phyloP scores from a whole-genome alignment of 2,797 vertebrate genomes.

The Silurus lanzhouensis region DNA sequence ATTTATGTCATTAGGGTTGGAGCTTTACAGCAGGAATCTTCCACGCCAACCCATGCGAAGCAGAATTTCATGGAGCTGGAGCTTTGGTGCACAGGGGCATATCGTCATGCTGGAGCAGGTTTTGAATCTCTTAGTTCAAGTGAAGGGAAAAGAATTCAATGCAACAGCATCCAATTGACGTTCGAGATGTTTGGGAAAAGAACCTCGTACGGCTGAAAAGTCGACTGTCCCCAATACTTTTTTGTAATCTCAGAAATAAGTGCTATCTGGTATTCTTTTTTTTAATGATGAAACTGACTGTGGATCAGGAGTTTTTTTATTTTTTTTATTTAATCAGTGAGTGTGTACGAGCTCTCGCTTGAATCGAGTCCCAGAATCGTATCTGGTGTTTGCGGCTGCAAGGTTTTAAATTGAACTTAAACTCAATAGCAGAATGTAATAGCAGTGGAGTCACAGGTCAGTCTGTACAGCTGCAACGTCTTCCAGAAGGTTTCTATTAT shows the following conservation, averaged over 20 bases:
- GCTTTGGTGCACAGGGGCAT: too few species aligned
- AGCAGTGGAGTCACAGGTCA: constrained; percentile 38
- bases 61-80: too few species aligned
- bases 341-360: background rate
- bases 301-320: background rate
- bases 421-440: constrained; percentile 47
- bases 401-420: constrained; percentile 12
- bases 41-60: too few species aligned
- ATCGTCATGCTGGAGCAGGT: too few species aligned
- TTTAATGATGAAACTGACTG: constrained; percentile 2
- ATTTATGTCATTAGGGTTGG: too few species aligned
- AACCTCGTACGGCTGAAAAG: too few species aligned
- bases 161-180: too few species aligned
- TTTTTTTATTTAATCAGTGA: background rate
- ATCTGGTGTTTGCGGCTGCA: constrained; percentile 25
- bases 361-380: constrained; percentile 22
- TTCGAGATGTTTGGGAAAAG: too few species aligned
- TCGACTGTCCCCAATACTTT: too few species aligned
- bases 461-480: constrained; percentile 32
- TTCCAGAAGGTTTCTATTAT: constrained; percentile 20
- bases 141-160: too few species aligned
- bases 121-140: too few species aligned
- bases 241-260: background rate
- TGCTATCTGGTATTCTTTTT: background rate
- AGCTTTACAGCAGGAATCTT: too few species aligned